Percentiles rank a stretch among this genome's conserved stretches.
Evolutionary conservation across 2,113 vertebrate genomes (phyloP).

Genomic region (Alces alces): DNA sequence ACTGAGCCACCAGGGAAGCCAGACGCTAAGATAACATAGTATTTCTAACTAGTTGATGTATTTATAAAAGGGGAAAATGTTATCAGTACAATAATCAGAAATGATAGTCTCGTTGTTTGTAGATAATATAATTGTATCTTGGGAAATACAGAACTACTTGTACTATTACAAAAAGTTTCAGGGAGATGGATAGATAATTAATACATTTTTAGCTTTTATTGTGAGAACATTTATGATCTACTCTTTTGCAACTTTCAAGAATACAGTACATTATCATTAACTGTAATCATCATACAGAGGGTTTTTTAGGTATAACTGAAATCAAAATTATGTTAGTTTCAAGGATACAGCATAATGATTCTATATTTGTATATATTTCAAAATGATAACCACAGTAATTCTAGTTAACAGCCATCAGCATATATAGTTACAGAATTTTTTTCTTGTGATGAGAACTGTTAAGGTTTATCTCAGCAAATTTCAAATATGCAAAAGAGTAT

Average conservation of each 20-base stretch:
- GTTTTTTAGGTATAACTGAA: neutral
- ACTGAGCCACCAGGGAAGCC: neutral
- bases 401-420: neutral
- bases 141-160: neutral
- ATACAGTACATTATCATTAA: neutral
- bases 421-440: neutral
- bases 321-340: neutral
- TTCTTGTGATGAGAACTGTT: neutral
- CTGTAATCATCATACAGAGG: neutral
- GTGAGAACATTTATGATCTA: neutral
- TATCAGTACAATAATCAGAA: neutral
- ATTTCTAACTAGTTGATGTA: neutral
- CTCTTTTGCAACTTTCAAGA: neutral
- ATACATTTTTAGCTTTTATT: neutral
- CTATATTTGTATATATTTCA: neutral
- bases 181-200: neutral
- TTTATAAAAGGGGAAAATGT: neutral
- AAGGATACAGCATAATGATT: neutral
- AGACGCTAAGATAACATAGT: neutral
- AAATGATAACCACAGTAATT: neutral
- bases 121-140: neutral
- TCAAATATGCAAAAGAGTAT: neutral
- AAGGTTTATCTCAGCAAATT: neutral
- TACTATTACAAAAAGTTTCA: constrained; percentile 3
- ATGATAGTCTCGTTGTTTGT: neutral